phyloP scores from a whole-genome alignment of 2,797 vertebrate genomes.

The Anisognathus igniventris region DNA sequence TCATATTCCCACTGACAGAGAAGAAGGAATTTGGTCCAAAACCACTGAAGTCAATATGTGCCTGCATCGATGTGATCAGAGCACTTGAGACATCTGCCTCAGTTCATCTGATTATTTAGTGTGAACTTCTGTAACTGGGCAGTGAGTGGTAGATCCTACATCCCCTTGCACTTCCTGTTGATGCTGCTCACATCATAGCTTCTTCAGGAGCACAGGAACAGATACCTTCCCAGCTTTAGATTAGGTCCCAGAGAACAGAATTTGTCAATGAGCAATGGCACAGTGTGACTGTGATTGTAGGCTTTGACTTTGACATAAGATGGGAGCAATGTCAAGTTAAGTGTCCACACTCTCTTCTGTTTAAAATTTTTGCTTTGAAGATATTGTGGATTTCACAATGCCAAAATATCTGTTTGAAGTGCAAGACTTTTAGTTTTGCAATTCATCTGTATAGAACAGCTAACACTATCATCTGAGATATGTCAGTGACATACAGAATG shows the following conservation, averaged over 20 bases:
- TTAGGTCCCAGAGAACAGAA: background rate
- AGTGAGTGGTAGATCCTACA: background rate
- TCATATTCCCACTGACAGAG: background rate
- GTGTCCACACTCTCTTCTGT: background rate
- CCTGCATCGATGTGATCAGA: background rate
- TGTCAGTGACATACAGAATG: background rate
- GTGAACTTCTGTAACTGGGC: background rate
- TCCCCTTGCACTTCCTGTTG: background rate
- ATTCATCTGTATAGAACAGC: background rate
- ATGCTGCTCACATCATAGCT: fast-evolving
- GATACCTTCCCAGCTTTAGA: background rate
- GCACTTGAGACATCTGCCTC: background rate
- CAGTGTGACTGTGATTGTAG: background rate
- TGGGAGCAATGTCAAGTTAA: background rate
- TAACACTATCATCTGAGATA: background rate
- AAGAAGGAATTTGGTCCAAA: background rate
- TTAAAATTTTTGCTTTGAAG: background rate
- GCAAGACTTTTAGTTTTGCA: background rate
- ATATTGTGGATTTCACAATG: background rate
- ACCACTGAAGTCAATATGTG: background rate
- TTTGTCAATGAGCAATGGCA: background rate
- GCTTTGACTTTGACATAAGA: background rate
- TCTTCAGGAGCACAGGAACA: background rate
- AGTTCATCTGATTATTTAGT: fast-evolving
- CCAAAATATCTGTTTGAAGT: background rate